Evolutionary conservation across 2,113 vertebrate genomes (phyloP).

Genomic region (Tonatia bakeri): DNA sequence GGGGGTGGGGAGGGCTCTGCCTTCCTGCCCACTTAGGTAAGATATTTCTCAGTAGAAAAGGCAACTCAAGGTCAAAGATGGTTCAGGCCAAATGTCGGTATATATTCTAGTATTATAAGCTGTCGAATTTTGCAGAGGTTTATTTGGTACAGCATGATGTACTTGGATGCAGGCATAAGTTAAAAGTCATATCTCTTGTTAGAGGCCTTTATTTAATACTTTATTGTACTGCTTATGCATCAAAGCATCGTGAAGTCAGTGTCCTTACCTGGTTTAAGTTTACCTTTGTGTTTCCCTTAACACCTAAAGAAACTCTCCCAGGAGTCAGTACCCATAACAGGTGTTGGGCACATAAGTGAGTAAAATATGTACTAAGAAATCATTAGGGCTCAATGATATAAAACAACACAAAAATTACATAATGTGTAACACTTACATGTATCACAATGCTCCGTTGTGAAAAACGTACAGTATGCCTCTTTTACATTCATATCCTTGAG

Average conservation of each 20-base stretch:
- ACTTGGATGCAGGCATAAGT: background rate
- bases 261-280: background rate
- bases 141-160: background rate
- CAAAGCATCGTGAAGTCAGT: background rate
- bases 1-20: accelerated
- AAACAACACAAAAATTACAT: background rate
- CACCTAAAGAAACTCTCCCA: background rate
- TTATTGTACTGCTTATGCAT: background rate
- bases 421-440: background rate
- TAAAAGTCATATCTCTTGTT: background rate
- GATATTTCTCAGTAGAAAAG: background rate
- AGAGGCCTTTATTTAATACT: background rate
- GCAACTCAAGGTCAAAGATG: background rate
- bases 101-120: background rate
- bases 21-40: background rate
- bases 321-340: background rate
- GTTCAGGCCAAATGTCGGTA: background rate
- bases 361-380: background rate
- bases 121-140: background rate
- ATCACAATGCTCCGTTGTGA: background rate
- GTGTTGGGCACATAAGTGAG: background rate
- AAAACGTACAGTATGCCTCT: background rate
- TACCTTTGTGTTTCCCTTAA: background rate
- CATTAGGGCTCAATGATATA: background rate
- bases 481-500: background rate